Percentiles rank a stretch among this genome's conserved stretches.
phyloP scores from a whole-genome alignment of 2,888 invertebrate genomes.

The Agrilus mali region DNA sequence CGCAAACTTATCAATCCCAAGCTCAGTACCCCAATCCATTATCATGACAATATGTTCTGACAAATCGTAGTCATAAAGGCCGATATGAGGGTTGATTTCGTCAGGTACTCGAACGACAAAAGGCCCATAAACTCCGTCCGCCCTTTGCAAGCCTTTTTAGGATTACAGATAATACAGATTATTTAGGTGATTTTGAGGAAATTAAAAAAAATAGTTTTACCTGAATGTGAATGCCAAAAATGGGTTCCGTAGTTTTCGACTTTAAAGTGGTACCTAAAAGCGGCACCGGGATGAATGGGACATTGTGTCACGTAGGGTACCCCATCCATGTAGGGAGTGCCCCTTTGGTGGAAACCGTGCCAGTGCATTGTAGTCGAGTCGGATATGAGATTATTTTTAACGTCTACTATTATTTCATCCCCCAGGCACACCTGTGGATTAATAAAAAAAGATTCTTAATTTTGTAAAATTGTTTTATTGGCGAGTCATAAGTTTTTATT shows the following conservation, averaged over 20 bases:
- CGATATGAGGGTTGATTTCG: constrained; percentile 46
- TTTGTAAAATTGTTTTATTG: too few species aligned
- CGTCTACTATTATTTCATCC: constrained; percentile 73
- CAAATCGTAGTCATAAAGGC: constrained; percentile 68
- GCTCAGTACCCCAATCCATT: constrained; percentile 70
- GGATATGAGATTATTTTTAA: constrained; percentile 63
- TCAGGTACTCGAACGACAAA: constrained; percentile 60
- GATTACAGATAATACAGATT: constrained; percentile 27
- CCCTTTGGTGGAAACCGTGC: constrained; percentile 77
- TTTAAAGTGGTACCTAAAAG: constrained; percentile 62
- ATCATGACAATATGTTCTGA: constrained; percentile 62
- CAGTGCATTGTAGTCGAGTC: constrained; percentile 82
- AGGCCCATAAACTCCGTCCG: constrained; percentile 73
- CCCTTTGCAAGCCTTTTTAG: constrained; percentile 66
- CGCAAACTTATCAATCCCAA: constrained; percentile 62
- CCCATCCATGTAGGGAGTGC: constrained; percentile 79
- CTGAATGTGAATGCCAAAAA: constrained; percentile 71
- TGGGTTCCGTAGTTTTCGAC: constrained; percentile 69
- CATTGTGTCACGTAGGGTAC: constrained; percentile 79
- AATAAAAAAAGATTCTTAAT: too few species aligned
- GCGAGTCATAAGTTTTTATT: too few species aligned
- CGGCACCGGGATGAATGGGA: constrained; percentile 62
- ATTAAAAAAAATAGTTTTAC: constrained; percentile 21
- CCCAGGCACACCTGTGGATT: constrained; percentile 63
- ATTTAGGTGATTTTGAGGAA: not conserved